These are phyloP conservation scores for Sepiola atlantica DNA, from an alignment of 2,888 invertebrate genomes.

Conservation along the genomic window DNA sequence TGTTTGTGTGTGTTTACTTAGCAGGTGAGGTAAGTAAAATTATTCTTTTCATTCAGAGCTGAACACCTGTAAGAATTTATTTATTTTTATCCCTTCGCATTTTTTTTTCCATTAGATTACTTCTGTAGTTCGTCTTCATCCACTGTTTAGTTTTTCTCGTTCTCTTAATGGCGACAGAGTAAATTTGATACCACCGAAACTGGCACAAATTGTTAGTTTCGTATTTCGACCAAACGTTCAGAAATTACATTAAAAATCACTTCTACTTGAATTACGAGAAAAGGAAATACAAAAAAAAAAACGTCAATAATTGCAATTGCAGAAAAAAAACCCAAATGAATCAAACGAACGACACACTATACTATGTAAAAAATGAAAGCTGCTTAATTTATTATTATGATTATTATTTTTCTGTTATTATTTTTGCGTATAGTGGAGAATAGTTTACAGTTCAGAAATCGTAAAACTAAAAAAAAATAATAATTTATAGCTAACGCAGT, in stretches of 20 bases:
- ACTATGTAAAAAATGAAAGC: background rate
- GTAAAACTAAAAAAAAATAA: no score
- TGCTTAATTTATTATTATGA: background rate
- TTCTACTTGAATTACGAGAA: background rate
- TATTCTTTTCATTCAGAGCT: background rate
- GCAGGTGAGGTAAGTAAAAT: conserved; percentile 18
- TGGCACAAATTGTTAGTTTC: conserved; percentile 19
- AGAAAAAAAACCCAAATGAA: background rate
- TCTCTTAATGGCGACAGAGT: conserved; percentile 9
- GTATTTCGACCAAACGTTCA: background rate
- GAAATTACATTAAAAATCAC: background rate
- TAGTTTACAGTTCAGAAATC: no score
- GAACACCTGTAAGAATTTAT: background rate
- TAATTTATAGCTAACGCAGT: no score
- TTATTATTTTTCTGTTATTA: background rate
- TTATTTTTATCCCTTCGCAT: background rate
- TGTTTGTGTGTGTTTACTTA: background rate
- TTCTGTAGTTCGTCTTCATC: background rate
- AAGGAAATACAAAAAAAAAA: background rate
- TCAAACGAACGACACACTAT: background rate
- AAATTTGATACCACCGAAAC: background rate
- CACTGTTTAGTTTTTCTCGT: background rate
- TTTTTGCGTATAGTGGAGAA: background rate
- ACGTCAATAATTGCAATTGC: background rate
- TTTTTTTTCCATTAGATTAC: background rate